Base-by-base conservation (phyloP, 2,113 vertebrate genomes). In the Synchiropus splendidus region DNA sequence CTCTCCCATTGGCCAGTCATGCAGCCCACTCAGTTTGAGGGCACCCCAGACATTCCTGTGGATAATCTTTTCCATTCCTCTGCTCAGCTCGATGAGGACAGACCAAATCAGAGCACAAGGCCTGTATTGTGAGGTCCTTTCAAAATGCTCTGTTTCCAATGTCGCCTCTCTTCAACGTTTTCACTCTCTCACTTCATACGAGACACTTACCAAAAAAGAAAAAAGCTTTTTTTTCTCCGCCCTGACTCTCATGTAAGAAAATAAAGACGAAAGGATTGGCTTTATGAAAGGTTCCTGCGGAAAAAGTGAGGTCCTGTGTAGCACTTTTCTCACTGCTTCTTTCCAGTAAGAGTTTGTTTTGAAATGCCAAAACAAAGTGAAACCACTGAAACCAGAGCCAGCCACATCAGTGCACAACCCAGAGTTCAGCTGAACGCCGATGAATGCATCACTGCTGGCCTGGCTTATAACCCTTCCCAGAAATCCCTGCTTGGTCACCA, bases 41-140 rank as follows among this genome's bases (percentile, higher is more conserved):
- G 86, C 83, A 86, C 86, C 83, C 84, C 86, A 87, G 84, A 87
- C 86, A 87, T 87, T 87, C 86, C 84, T 85, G 79, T 15, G 80
- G 83, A 85, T 87, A 87, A 87, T 87, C 84, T 87, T 87, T 87
- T 87, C 86, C 86, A 87, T 86, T 86, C 84, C 85, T 83, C 75
- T 36, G 60, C 78, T 83, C 77, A 53, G 74, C 74, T 77, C 70
- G 58, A 58, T 61, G 74, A 83, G 76, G 78, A 86, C 73, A 78
- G 79, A 78, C 71, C 74, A 58, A 77, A 78, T 75, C 73, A 51
- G 68, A 70, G 79, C 67, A 87, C 86, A 87, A 86, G 84, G 83
- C 77, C 54, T 49, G 78, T 83, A 84, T 87, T 87, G 86, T 86
- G 52, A 77, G 58, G 57, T 45, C 48, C 64, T 40, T 77, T 78